Base-by-base conservation (phyloP, 2,888 invertebrate species). In the Philereme transversata region DNA sequence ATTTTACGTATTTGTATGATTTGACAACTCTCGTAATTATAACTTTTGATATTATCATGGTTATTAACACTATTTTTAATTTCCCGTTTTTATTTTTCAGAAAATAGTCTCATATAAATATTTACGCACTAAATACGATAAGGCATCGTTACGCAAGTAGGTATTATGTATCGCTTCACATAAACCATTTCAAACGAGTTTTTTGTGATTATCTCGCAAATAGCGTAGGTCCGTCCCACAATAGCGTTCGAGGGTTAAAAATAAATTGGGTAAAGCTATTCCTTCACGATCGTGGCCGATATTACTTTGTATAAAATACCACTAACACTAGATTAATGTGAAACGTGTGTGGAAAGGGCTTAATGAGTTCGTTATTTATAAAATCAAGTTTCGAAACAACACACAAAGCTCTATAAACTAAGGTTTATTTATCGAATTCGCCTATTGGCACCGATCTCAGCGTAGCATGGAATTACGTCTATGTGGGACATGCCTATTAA, bases 381-480 rank as follows among this genome's bases (percentile, higher is more conserved):
- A 75, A 72, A 73, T 69, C 55, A 64, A 67, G 69, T 75, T 76
- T 80, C 80, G 75, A 81, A 78, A 83, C 75, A 77, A 78, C 75
- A 77, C 73, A 77, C 73, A 74, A 69, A 76, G 75, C 75, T 75
- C 72, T 72, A 71, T 71, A 70, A 72, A 72, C 72, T 61, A 33
- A 9, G 40, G 65, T 59, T 69, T 71, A 74, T 81, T 78, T 81
- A 82, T 83, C 81, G 73, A 71, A 68, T 72, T 70, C 68, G 72
- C 70, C 73, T 78, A 84, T 82, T 83, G 79, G 82, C 81, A 78
- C 76, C 78, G 74, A 78, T 83, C 76, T 73, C 62, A 71, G 65
- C 64, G 72, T 74, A 67, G 73, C 69, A 71, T 67, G 67, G 71
- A 74, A 77, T 72, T 68, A 67, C 67, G 74, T 66, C 75, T 64